phyloP scores from a whole-genome alignment of 2,113 vertebrate genomes.

The Cynocephalus volans region DNA sequence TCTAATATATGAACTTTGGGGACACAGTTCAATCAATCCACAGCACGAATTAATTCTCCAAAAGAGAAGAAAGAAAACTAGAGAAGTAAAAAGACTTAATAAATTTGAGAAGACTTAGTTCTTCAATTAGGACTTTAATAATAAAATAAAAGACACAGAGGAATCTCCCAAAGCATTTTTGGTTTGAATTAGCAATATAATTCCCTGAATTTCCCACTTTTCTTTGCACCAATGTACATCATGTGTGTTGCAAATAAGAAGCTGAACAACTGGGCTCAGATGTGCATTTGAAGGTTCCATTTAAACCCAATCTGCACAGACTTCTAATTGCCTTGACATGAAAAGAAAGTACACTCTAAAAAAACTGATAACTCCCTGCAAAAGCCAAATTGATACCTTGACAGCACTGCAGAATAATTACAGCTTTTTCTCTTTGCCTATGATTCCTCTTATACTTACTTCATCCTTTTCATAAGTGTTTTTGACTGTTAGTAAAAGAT shows the following conservation, averaged over 20 bases:
- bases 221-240: neutral
- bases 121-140: neutral
- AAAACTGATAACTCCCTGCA: neutral
- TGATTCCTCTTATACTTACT: slow-evolving; percentile 2
- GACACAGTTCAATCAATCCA: no score
- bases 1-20: no score
- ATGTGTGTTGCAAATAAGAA: neutral
- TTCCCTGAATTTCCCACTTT: neutral
- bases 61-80: neutral
- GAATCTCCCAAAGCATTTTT: neutral
- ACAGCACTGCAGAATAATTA: slow-evolving; percentile 67
- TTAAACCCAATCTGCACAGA: slow-evolving; percentile 29
- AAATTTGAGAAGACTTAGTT: neutral
- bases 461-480: slow-evolving; percentile 32
- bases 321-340: slow-evolving; percentile 41
- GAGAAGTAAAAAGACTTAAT: neutral
- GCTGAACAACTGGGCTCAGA: neutral
- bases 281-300: slow-evolving; percentile 30
- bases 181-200: neutral
- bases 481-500: neutral
- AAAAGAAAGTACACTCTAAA: slow-evolving; percentile 46
- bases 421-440: slow-evolving; percentile 2
- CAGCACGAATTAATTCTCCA: neutral
- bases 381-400: slow-evolving; percentile 52
- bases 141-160: neutral